Percentiles rank a stretch among this genome's conserved stretches.
These are phyloP conservation scores for Neelides folsomi DNA, from an alignment of 2,888 invertebrate genomes.

Conservation along the genomic window DNA sequence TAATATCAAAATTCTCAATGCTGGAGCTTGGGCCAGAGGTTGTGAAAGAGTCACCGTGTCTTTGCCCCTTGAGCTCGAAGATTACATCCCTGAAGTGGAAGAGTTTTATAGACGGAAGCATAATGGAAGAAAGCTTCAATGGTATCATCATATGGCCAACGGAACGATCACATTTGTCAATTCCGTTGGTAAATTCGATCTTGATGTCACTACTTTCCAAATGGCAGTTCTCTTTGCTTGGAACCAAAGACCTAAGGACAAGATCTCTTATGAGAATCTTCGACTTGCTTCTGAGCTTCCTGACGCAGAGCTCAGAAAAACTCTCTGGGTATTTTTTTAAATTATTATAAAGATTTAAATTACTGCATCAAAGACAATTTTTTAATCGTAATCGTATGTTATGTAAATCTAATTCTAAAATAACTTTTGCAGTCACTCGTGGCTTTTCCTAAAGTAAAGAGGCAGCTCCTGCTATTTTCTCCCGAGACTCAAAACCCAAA, in stretches of 20 bases:
- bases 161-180: conserved; percentile 94
- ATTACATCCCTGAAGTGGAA: conserved; percentile 97
- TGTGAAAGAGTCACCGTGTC: conserved; percentile 90
- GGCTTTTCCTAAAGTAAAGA: conserved; percentile 88
- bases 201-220: conserved; percentile 98
- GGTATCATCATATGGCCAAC: conserved; percentile 99
- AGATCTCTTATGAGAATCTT: conserved; percentile 91
- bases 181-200: conserved; percentile 80
- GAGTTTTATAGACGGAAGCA: conserved; percentile 97
- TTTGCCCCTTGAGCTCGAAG: conserved; percentile 91
- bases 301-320: conserved; percentile 83
- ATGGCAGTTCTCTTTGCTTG: conserved; percentile 98
- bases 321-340: conserved; percentile 54
- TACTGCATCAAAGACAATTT: background rate
- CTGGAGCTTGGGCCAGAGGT: conserved; percentile 94
- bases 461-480: conserved; percentile 72
- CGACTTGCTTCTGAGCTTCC: conserved; percentile 92
- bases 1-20: conserved; percentile 96
- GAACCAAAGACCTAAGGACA: conserved; percentile 89
- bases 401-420: background rate
- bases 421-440: conserved; percentile 58
- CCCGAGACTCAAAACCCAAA: conserved; percentile 74
- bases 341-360: background rate
- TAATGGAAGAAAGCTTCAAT: conserved; percentile 90
- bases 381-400: background rate